phyloP scores from a whole-genome alignment of 2,113 vertebrate species.

The Bostrychus sinensis region DNA sequence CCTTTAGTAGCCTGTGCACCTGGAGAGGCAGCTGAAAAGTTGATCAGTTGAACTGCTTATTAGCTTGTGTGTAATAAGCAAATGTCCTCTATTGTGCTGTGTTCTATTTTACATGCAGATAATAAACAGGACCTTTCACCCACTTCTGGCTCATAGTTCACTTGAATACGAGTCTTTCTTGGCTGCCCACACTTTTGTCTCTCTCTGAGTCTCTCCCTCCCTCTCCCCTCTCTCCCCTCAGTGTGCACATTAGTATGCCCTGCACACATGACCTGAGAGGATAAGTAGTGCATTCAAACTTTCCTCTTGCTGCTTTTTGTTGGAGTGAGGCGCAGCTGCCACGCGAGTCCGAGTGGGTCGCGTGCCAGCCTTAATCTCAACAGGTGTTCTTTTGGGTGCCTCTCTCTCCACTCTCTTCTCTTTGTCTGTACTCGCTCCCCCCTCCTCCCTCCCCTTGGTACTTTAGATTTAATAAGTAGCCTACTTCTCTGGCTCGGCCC shows the following conservation, averaged over 20 bases:
- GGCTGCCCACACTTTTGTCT: conserved; percentile 45
- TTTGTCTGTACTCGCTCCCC: conserved; percentile 42
- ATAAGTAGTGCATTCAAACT: conserved; percentile 77
- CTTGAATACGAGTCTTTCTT: conserved; percentile 46
- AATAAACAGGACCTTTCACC: conserved; percentile 63
- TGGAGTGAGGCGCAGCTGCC: conserved; percentile 73
- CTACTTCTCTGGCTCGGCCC: background rate
- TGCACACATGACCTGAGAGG: conserved; percentile 59
- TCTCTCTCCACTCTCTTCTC: conserved; percentile 27
- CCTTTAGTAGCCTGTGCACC: conserved; percentile 28
- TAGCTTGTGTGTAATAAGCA: conserved; percentile 41
- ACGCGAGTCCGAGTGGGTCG: conserved; percentile 70
- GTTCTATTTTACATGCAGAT: conserved; percentile 28
- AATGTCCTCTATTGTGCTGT: conserved; percentile 33
- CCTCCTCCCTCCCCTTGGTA: conserved; percentile 10
- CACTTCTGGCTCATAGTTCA: conserved; percentile 50
- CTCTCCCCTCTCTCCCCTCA: conserved; percentile 18
- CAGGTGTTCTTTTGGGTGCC: conserved; percentile 74
- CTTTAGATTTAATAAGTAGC: conserved; percentile 20
- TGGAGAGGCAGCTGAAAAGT: conserved; percentile 55
- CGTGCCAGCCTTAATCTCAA: conserved; percentile 73
- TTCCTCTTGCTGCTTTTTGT: conserved; percentile 67
- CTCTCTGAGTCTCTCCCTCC: conserved; percentile 16
- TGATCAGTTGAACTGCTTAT: conserved; percentile 37
- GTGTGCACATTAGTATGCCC: conserved; percentile 56